Percentiles rank a stretch among this genome's conserved stretches.
Conservation (phyloP, 2,888 invertebrate species). For the Panorpa germanica region DNA sequence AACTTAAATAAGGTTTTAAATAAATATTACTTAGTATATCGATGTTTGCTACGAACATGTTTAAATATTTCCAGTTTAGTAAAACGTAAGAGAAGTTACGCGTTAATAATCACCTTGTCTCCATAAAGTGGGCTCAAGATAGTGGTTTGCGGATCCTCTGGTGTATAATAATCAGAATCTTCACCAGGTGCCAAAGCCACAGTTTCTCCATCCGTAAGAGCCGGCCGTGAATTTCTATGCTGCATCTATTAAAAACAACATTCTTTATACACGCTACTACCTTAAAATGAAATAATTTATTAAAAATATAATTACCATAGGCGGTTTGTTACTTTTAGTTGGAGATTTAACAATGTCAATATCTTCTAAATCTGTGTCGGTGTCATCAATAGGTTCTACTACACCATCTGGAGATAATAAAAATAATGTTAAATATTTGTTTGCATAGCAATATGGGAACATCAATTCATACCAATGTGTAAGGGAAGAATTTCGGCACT, state of each 20-base stretch:
- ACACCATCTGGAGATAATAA: conserved; percentile 28
- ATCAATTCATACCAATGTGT: no score
- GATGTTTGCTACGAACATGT: no score
- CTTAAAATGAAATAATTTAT: conserved; percentile 4
- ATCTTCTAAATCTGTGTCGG: conserved; percentile 28
- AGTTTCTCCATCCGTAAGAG: conserved; percentile 12
- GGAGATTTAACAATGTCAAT: conserved; percentile 9
- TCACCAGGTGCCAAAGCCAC: conserved; percentile 19
- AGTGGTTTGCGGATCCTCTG: conserved; percentile 52
- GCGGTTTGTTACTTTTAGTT: background rate
- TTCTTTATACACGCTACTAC: conserved; percentile 2
- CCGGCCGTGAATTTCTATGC: conserved; percentile 15
- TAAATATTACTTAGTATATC: no score
- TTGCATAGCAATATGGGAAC: no score
- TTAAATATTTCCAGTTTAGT: no score
- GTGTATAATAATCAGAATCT: conserved; percentile 64
- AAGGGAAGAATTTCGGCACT: no score
- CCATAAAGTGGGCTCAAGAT: conserved; percentile 41
- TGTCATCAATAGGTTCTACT: conserved; percentile 40
- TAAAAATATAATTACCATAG: conserved; percentile 2
- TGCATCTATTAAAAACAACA: conserved; percentile 11
- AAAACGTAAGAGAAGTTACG: no score
- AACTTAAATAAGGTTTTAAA: no score
- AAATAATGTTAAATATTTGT: no score
- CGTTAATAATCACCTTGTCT: no score